A percentile compares a stretch with the other conserved stretches of the same genome.
Evolutionary conservation across 1,140 invertebrate species (phyloP).

Genomic region (Drosophila oshimai): DNA sequence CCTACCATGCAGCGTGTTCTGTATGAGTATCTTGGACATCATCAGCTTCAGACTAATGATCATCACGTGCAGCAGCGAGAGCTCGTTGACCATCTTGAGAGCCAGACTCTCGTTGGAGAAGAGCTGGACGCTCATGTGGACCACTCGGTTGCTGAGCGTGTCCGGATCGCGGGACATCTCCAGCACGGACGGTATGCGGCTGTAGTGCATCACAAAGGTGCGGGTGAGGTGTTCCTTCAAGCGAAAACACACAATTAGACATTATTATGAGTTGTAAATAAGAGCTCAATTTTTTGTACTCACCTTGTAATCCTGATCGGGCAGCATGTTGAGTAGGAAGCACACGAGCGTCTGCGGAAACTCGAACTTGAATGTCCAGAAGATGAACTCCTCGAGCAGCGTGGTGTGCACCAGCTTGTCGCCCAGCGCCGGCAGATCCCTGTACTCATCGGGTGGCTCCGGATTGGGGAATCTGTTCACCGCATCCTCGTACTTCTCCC

Average conservation of each 20-base stretch:
- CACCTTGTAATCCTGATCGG: constrained; percentile 97
- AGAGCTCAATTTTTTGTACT: too few species aligned
- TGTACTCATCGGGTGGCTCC: constrained; percentile 90
- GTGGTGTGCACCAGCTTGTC: constrained; percentile 92
- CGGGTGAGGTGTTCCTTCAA: constrained; percentile 93
- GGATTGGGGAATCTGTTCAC: constrained; percentile 90
- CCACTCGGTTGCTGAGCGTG: constrained; percentile 96
- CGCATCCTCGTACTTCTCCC: constrained; percentile 90
- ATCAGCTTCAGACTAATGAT: constrained; percentile 96
- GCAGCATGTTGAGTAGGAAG: constrained; percentile 96
- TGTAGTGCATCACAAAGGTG: constrained; percentile 98
- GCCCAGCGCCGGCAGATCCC: constrained; percentile 91
- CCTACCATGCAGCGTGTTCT: constrained; percentile 92
- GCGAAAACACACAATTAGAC: too few species aligned
- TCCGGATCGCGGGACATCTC: constrained; percentile 93
- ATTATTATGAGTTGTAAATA: too few species aligned
- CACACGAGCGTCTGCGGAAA: constrained; percentile 98
- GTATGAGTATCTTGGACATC: constrained; percentile 95
- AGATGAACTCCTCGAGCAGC: constrained; percentile 97
- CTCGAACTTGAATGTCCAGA: constrained; percentile 98
- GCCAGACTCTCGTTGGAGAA: constrained; percentile 97
- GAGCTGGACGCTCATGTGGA: constrained; percentile 97
- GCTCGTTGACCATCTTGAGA: constrained; percentile 93
- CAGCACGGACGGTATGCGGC: constrained; percentile 95
- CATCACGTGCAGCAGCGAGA: constrained; percentile 96